Evolutionary conservation across 2,797 vertebrate genomes (phyloP), one percentile per base, ranked within the genome.

Genomic region (Diglossa cyanea): DNA sequence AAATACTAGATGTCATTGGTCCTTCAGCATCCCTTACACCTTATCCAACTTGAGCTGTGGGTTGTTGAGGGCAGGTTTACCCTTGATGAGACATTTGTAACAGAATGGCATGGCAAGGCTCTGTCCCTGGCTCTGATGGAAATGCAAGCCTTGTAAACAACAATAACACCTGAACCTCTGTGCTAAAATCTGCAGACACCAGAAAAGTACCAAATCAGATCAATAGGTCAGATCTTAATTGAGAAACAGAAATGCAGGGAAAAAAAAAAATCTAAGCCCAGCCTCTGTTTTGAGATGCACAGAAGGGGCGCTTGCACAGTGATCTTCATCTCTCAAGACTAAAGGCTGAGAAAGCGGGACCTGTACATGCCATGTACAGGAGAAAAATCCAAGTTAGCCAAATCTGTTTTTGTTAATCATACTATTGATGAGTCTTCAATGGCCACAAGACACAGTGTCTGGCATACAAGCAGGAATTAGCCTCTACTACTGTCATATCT

Each of bases 381-480:
- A 47, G 11, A 68, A 90, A 90, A 90, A 51, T n/a, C 14, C 63
- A 62, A 90, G 40, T 71, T 76, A 44, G 9, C 13, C 31, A 45
- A 68, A 48, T 39, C 33, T 66, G 0, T 1, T 60, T 83, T 55
- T 44, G 21, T 71, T 74, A 55, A n/a, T 26, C 55, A 31, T 50
- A 18, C 40, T 44, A 74, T 4, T 28, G 16, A 45, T 30, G n/a
- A 48, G 37, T 37, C 40, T 63, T 39, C 9, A 19, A 50, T 0
- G 0, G n/a, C n/a, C 39, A 55, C 45, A 61, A 74, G 28, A 74
- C 0, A 4, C 0, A 8, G 26, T 2, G 5, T 33, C 15, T 13
- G 6, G 31, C 30, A 40, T 7, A 40, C 1, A 4, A 63, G n/a
- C 35, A 47, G 37, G 42, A 74, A 67, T 77, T 63, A 60, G 25